These are phyloP conservation scores for Unio pictorum DNA, from an alignment of 2,888 invertebrate species.

Conservation along the genomic window DNA sequence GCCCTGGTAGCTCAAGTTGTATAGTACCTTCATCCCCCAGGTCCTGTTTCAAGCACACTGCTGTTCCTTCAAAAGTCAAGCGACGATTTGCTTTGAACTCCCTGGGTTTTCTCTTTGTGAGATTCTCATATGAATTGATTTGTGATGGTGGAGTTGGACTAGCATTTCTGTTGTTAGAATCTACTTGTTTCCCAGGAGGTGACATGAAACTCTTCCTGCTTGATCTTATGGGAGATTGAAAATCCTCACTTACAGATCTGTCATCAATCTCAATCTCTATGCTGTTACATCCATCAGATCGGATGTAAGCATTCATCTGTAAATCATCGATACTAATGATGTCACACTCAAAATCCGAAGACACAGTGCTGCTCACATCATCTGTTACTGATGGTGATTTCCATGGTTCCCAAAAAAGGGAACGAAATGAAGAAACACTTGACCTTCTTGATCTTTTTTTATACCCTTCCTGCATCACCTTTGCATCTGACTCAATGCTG, in stretches of 20 bases:
- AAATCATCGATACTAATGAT: conserved; percentile 58
- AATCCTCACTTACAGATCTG: conserved; percentile 23
- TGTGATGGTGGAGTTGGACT: conserved; percentile 1
- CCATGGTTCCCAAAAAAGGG: conserved; percentile 26
- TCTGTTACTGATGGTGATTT: conserved; percentile 18
- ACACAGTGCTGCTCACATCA: conserved; percentile 33
- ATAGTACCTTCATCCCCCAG: conserved; percentile 48
- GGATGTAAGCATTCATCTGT: conserved; percentile 53
- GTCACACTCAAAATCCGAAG: conserved; percentile 53
- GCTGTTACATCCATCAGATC: conserved; percentile 58
- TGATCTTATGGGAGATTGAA: conserved; percentile 15
- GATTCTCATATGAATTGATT: neutral
- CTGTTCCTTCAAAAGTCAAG: conserved; percentile 18
- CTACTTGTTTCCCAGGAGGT: too few relatives aligned
- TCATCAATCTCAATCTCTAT: conserved; percentile 55
- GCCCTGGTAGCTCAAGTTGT: conserved; percentile 51
- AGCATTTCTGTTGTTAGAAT: neutral
- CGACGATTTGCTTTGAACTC: too few relatives aligned
- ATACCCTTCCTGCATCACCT: conserved; percentile 54
- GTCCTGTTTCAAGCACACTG: conserved; percentile 46
- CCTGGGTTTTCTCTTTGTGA: too few relatives aligned
- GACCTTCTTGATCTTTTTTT: conserved; percentile 18
- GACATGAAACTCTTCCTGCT: too few relatives aligned
- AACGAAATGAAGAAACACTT: conserved; percentile 3
- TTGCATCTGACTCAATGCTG: conserved; percentile 46